A percentile compares a stretch with the other conserved stretches of the same genome.
Evolutionary conservation across 2,888 invertebrate genomes (phyloP).

Genomic region (Lumbricus terrestris): DNA sequence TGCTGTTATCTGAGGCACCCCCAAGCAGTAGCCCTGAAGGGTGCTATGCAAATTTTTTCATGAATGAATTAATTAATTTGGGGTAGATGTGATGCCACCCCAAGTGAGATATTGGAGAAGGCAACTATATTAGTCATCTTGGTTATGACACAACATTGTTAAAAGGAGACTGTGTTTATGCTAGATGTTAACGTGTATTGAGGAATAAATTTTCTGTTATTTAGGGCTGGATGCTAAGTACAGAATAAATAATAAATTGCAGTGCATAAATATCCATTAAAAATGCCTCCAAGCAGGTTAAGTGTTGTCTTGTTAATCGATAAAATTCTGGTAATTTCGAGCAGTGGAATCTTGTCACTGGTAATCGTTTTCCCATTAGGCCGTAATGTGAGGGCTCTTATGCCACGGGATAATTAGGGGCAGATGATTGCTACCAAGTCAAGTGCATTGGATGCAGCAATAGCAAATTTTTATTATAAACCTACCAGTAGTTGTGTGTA

Average conservation of each 20-base stretch:
- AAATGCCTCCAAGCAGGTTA: neutral
- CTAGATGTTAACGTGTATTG: too few species aligned
- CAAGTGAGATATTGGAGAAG: too few species aligned
- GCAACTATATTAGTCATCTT: too few species aligned
- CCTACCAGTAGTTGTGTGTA: neutral
- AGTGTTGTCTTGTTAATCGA: neutral
- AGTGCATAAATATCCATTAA: neutral
- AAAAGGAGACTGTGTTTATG: too few species aligned
- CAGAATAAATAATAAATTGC: too few species aligned
- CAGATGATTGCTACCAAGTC: neutral
- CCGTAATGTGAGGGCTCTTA: neutral
- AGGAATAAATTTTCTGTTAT: neutral
- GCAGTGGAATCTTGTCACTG: neutral
- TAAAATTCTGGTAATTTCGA: neutral
- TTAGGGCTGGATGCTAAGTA: neutral
- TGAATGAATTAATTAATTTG: neutral
- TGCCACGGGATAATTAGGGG: neutral
- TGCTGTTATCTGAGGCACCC: too few species aligned
- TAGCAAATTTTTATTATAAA: neutral
- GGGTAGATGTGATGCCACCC: neutral
- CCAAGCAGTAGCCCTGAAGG: too few species aligned
- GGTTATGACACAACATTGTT: too few species aligned
- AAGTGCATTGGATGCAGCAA: neutral
- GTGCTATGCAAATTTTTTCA: too few species aligned
- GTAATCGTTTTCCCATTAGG: neutral